Conservation (phyloP, 1,140 invertebrate genomes). For the Wiebesia pumilae region DNA sequence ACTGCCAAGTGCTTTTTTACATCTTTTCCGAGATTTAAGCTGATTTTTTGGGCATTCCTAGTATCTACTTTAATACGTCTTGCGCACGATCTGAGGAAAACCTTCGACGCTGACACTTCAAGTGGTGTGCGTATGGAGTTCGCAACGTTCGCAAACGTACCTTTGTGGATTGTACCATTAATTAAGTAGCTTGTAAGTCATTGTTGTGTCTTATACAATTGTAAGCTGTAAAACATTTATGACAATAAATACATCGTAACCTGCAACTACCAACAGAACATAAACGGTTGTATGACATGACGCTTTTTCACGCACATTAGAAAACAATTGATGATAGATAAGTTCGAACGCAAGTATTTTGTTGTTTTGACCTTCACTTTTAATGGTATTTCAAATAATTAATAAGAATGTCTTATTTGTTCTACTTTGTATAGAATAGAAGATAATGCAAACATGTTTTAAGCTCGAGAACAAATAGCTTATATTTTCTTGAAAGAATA, state of each 20-base stretch:
- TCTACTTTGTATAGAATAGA: neutral
- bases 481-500: neutral
- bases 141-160: neutral
- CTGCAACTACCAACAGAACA: neutral
- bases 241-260: neutral
- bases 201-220: neutral
- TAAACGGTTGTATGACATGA: neutral
- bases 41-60: neutral
- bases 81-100: neutral
- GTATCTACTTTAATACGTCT: neutral
- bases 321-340: neutral
- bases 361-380: neutral
- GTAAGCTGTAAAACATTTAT: neutral
- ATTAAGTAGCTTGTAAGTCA: neutral
- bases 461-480: neutral
- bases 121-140: neutral
- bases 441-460: neutral
- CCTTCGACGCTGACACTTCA: neutral
- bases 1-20: neutral
- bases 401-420: neutral
- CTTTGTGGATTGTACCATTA: neutral
- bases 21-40: neutral
- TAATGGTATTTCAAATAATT: neutral
- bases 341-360: neutral
- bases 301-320: neutral